phyloP scores from a whole-genome alignment of 2,888 invertebrate genomes.

The Coenonympha arcania region DNA sequence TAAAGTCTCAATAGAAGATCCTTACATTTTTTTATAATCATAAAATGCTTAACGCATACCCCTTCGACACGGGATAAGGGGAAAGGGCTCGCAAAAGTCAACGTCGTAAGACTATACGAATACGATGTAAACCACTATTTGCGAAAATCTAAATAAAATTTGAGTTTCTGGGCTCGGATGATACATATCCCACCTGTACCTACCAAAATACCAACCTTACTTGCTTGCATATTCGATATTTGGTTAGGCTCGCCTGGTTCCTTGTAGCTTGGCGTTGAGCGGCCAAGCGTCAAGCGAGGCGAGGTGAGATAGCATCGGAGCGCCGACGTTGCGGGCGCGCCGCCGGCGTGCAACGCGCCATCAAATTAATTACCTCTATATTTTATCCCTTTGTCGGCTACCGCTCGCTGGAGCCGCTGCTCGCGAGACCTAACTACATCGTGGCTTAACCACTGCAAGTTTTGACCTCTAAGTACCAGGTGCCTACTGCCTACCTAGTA shows the following conservation, averaged over 20 bases:
- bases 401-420: too few relatives aligned
- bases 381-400: constrained; percentile 51
- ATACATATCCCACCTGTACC: too few relatives aligned
- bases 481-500: not conserved
- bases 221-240: constrained; percentile 4
- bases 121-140: too few relatives aligned
- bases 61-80: too few relatives aligned
- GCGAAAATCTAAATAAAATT: too few relatives aligned
- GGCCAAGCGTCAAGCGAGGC: constrained; percentile 25
- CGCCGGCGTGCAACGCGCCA: constrained; percentile 35
- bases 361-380: constrained; percentile 55
- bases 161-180: too few relatives aligned
- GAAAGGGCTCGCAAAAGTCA: too few relatives aligned
- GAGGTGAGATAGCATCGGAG: constrained; percentile 33
- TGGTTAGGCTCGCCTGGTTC: constrained; percentile 4
- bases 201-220: too few relatives aligned
- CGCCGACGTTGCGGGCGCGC: constrained; percentile 28
- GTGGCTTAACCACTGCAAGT: constrained; percentile 17
- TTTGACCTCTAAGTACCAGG: constrained; percentile 11
- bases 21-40: too few relatives aligned
- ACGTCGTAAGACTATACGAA: too few relatives aligned
- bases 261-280: constrained; percentile 9
- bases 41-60: too few relatives aligned
- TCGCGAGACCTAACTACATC: constrained; percentile 29
- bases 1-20: too few relatives aligned